Conservation (phyloP, 2,888 invertebrate genomes). For the Metacarcinus magister region DNA sequence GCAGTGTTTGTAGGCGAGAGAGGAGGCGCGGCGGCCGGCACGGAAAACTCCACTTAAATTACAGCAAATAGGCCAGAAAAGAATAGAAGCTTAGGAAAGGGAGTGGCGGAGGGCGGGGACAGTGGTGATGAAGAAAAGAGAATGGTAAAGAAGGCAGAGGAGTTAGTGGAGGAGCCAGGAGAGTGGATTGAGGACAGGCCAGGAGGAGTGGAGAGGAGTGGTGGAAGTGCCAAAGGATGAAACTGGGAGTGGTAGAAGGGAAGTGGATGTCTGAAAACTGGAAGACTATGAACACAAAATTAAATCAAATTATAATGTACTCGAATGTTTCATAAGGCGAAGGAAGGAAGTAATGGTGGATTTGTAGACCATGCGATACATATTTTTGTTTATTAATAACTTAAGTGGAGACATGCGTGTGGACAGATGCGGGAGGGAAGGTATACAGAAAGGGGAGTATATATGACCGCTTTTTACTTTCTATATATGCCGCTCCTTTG, state of each 20-base stretch:
- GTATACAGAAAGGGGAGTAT: too few species aligned
- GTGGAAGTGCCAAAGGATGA: neutral
- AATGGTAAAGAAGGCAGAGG: neutral
- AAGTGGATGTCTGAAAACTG: neutral
- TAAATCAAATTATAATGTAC: neutral
- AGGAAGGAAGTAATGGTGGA: too few species aligned
- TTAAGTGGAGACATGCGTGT: too few species aligned
- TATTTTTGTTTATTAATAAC: too few species aligned
- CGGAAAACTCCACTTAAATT: neutral
- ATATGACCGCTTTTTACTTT: too few species aligned
- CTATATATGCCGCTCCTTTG: too few species aligned
- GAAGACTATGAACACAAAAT: neutral
- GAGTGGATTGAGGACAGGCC: neutral
- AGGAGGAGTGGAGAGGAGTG: neutral
- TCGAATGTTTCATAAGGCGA: too few species aligned
- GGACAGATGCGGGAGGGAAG: too few species aligned
- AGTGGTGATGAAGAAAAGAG: neutral
- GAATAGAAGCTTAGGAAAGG: slow-evolving; percentile 8
- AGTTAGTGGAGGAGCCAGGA: neutral
- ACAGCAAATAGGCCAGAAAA: neutral
- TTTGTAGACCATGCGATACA: too few species aligned
- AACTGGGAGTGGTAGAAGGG: neutral
- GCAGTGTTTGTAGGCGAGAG: neutral
- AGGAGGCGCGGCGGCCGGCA: neutral
- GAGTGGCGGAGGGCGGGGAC: neutral